A percentile compares a stretch with the other conserved stretches of the same genome.
Conservation (phyloP, 2,113 vertebrate genomes). For the Prunella fulvescens region DNA sequence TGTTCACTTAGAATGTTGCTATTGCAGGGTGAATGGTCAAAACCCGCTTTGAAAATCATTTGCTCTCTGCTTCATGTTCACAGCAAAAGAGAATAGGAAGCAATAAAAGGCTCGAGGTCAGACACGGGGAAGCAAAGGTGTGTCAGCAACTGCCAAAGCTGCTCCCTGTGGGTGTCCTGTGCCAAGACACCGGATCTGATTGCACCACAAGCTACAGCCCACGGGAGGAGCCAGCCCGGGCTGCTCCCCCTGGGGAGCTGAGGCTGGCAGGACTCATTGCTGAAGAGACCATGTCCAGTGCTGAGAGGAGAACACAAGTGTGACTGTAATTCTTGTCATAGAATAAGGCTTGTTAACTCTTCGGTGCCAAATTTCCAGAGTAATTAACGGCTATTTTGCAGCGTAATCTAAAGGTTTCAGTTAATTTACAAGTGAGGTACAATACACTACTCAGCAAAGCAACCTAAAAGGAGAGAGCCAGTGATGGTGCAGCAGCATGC, state of each 20-base stretch:
- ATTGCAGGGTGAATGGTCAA: conserved; percentile 33
- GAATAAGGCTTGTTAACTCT: conserved; percentile 69
- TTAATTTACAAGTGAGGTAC: conserved; percentile 65
- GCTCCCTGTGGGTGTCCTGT: not conserved
- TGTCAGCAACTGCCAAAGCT: conserved; percentile 53
- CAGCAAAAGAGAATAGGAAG: conserved; percentile 53
- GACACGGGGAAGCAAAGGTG: conserved; percentile 14
- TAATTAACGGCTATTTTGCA: conserved; percentile 55
- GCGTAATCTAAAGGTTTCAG: conserved; percentile 65
- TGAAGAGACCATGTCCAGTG: not conserved
- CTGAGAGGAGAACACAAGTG: not conserved
- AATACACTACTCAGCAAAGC: conserved; percentile 68
- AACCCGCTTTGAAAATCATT: conserved; percentile 58
- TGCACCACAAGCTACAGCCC: not conserved
- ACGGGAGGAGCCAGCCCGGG: not conserved
- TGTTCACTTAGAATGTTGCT: conserved; percentile 20
- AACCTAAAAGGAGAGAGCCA: conserved; percentile 69
- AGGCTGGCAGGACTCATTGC: not conserved
- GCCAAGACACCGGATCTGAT: not conserved
- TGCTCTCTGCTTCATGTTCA: conserved; percentile 51
- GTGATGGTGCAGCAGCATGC: conserved; percentile 74
- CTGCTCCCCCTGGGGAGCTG: not conserved
- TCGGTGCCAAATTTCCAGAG: conserved; percentile 72
- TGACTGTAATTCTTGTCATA: conserved; percentile 58
- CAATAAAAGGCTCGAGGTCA: conserved; percentile 24